Percentiles rank a stretch among this genome's conserved stretches.
phyloP scores from a whole-genome alignment of 2,797 vertebrate species.

The Mormyrops boulengeri region DNA sequence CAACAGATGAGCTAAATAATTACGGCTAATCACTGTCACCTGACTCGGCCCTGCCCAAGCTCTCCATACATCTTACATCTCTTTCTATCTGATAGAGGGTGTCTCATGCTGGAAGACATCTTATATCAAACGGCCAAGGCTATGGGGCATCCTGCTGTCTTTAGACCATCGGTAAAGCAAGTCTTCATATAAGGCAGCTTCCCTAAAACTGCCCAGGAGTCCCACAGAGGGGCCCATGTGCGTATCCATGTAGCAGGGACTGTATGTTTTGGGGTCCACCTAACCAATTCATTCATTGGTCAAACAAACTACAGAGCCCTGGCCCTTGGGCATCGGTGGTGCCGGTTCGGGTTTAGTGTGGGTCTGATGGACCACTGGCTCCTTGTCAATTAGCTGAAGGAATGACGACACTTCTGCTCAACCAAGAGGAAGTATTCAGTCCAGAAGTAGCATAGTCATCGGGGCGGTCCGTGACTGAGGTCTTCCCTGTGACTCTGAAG shows the following conservation, averaged over 20 bases:
- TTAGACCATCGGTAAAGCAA: not conserved
- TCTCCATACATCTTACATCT: not conserved
- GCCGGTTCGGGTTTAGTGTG: not conserved
- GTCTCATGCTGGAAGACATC: not conserved
- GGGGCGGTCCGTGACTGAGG: slow-evolving; percentile 53
- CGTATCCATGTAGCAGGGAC: not conserved
- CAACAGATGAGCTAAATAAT: not conserved
- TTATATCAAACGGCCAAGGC: not conserved
- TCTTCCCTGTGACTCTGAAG: slow-evolving; percentile 45
- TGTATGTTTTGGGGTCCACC: not conserved
- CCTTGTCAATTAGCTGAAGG: slow-evolving; percentile 47
- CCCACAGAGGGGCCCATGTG: not conserved
- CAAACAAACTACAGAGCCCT: not conserved
- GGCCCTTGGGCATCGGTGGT: not conserved
- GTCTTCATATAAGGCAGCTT: not conserved
- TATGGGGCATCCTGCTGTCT: not conserved
- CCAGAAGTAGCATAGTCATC: slow-evolving; percentile 29
- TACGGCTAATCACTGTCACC: not conserved
- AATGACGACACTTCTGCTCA: slow-evolving; percentile 58
- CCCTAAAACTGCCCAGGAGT: not conserved
- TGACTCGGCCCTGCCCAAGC: not conserved
- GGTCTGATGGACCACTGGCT: slow-evolving; percentile 33
- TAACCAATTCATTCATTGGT: not conserved
- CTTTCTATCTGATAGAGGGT: not conserved
- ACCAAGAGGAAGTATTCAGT: slow-evolving; percentile 35